Evolutionary conservation across 2,797 vertebrate genomes (phyloP), one percentile per base, ranked within the genome.

Genomic region (Rhabdomys pumilio): DNA sequence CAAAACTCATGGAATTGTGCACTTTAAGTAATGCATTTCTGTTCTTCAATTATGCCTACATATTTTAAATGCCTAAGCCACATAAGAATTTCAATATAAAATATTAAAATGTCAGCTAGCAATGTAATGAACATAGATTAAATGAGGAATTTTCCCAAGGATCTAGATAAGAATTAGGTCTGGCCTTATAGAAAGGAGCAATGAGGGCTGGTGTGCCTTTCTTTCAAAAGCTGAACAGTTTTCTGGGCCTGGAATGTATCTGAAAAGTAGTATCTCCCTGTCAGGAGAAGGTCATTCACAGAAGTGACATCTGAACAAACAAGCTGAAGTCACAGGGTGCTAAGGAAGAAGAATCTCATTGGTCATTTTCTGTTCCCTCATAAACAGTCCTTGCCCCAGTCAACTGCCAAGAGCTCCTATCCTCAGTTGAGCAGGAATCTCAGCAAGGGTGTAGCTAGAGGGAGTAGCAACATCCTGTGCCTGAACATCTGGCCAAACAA

Each of bases 261-360:
- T 57, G 59, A 47, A 80, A 92, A 91, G 83, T 13, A 80, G 44
- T 34, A 24, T 19, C 59, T 85, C 72, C 72, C 69, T 94, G 73
- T 73, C 89, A 91, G 82, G 88, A 83, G 63, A 6, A 14, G 22
- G 31, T 94, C 93, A 69, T 94, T 97, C 84, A 85, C 67, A 92
- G 47, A 95, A 38, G 72, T 86, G 59, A 77, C 96, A 96, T 94
- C 89, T 97, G 96, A 97, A 97, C 93, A 97, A 97, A 97, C 91
- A 95, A 87, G 79, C 44, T 22, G 47, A 94, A 91, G 86, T 59
- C 57, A 84, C 91, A 91, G 57, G 84, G 95, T 93, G 90, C 91
- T 93, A 19, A 87, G 80, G 61, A 95, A 92, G 29, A 69, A n/a
- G 3, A 57, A 69, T 14, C 24, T 82, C 17, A 6, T 67, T 61